Evolutionary conservation across 2,797 vertebrate genomes (phyloP), one percentile per base, ranked within the genome.

Genomic region (Percopsis omiscomaycus): DNA sequence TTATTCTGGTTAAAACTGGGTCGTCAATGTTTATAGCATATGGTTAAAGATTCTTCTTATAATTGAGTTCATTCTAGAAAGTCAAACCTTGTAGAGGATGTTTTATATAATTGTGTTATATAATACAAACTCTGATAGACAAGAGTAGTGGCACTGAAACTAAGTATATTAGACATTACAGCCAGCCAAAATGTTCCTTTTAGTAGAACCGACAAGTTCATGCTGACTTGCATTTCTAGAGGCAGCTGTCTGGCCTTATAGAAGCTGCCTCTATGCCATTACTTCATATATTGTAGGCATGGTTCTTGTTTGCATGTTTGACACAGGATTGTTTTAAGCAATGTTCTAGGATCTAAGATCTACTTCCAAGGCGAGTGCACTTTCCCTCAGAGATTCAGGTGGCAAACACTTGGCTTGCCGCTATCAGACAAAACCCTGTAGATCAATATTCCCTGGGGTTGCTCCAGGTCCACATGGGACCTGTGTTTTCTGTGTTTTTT

Each of bases 391-490:
- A 12, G 54, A 57, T 58, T 68, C 69, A 70, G 30, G n/a, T 69
- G 2, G 22, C 22, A 29, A 59, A 15, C 5, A 3, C 51, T 59
- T 45, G 8, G 65, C 57, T 54, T 28, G 11, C 9, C 44, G 58
- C 71, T 76, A 68, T 66, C 37, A 65, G 68, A 73, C 80, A 49
- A 68, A 64, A 64, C 37, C 48, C 55, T 44, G 44, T 3, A 2
- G 13, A 82, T 85, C 80, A 74, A 83, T 80, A 77, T 75, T 66
- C 78, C 16, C 59, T 74, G 67, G 68, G 79, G 73, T 80, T 71
- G 81, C 68, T 74, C 50, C 56, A 28, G 37, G 32, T 66, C 48
- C 16, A 12, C 6, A 8, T 57, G n/a, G 37, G 55, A 22, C 22
- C 22, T 22, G 16, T 16, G 10, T 42, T 14, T 5, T 22, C 5